Evolutionary conservation across 2,797 vertebrate genomes (phyloP).

Genomic region (Cetoscarus ocellatus): DNA sequence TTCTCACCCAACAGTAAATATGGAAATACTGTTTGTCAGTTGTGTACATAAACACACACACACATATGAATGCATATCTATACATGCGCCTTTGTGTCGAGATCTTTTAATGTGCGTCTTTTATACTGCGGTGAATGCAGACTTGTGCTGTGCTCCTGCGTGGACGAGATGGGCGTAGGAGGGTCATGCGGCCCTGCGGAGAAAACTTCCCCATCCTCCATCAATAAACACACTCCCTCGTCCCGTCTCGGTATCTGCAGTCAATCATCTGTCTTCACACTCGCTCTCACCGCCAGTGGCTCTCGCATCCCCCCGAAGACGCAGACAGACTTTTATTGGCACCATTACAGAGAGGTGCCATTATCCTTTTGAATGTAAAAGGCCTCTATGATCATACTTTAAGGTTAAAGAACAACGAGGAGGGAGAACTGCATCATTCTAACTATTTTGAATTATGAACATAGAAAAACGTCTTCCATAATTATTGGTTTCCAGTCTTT

Average conservation of each 20-base stretch:
- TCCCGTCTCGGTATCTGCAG: slow-evolving; percentile 55
- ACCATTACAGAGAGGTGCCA: slow-evolving; percentile 49
- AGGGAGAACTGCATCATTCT: slow-evolving; percentile 51
- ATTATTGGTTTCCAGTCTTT: slow-evolving; percentile 58
- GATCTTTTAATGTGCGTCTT: slow-evolving; percentile 71
- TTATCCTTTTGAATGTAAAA: slow-evolving; percentile 60
- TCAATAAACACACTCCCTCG: slow-evolving; percentile 63
- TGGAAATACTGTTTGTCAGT: slow-evolving; percentile 95
- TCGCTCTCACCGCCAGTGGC: slow-evolving; percentile 42
- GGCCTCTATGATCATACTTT: slow-evolving; percentile 37
- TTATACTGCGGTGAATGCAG: slow-evolving; percentile 64
- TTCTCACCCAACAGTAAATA: slow-evolving; percentile 89
- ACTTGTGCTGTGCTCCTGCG: slow-evolving; percentile 46
- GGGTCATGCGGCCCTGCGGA: slow-evolving; percentile 53
- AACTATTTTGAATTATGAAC: slow-evolving; percentile 39
- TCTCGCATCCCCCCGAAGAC: slow-evolving; percentile 52
- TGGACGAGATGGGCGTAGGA: slow-evolving; percentile 40
- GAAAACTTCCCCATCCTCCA: slow-evolving; percentile 57
- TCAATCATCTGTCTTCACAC: slow-evolving; percentile 64
- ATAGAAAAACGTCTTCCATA: slow-evolving; percentile 49
- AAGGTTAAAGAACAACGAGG: slow-evolving; percentile 46
- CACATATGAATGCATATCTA: slow-evolving; percentile 60
- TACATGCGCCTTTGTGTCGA: slow-evolving; percentile 61
- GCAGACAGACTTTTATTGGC: slow-evolving; percentile 61
- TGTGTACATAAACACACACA: slow-evolving; percentile 80